Evolutionary conservation across 1,140 invertebrate species (phyloP).

Genomic region (Penaeus vannamei): DNA sequence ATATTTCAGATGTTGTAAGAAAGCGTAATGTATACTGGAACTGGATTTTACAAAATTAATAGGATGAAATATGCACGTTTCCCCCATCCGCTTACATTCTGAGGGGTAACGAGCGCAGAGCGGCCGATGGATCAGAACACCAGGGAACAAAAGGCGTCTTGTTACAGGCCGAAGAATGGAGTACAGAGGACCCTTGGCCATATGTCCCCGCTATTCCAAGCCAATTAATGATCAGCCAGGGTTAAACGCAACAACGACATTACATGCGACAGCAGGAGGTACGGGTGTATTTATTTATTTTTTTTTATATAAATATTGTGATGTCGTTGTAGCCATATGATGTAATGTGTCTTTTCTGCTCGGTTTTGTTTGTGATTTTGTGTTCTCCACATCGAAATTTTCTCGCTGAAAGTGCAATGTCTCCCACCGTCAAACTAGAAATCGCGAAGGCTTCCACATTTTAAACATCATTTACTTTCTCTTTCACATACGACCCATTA

Average conservation of each 20-base stretch:
- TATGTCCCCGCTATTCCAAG: slow-evolving; percentile 59
- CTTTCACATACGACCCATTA: no score
- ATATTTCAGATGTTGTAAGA: not conserved
- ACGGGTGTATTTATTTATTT: no score
- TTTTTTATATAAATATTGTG: no score
- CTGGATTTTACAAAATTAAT: not conserved
- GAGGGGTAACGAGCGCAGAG: not conserved
- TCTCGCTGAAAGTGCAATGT: no score
- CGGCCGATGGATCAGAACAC: slow-evolving; percentile 24
- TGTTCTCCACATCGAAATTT: no score
- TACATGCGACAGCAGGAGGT: no score
- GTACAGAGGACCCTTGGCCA: slow-evolving; percentile 49
- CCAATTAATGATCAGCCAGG: slow-evolving; percentile 54
- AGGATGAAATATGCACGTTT: not conserved
- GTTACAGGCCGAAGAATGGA: slow-evolving; percentile 52
- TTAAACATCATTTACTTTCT: no score
- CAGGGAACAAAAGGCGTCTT: slow-evolving; percentile 49
- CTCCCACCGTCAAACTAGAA: no score
- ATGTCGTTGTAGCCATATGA: no score
- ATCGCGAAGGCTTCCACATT: no score
- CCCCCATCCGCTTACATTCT: not conserved
- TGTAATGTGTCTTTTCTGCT: no score
- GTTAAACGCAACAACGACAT: slow-evolving; percentile 19
- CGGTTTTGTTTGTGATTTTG: no score
- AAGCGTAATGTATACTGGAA: not conserved